Evolutionary conservation across 2,113 vertebrate species (phyloP).

Genomic region (Amphiprion percula): DNA sequence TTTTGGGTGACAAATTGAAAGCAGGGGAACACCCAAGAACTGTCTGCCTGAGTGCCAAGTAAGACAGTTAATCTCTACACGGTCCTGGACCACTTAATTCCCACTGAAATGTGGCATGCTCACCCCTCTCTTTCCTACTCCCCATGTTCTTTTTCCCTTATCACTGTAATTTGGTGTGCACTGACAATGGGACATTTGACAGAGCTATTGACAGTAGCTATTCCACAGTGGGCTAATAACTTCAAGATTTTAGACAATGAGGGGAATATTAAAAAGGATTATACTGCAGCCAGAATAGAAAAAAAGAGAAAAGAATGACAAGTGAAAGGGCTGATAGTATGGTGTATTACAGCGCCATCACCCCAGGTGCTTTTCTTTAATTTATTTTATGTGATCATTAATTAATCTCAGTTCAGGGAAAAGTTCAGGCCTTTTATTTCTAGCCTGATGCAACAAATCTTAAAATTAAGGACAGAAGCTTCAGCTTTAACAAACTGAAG

Average conservation of each 20-base stretch:
- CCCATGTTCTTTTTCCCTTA: constrained; percentile 46
- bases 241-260: constrained; percentile 60
- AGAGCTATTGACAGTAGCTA: constrained; percentile 57
- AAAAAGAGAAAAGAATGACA: constrained; percentile 16
- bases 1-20: constrained; percentile 75
- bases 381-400: constrained; percentile 8
- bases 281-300: constrained; percentile 23
- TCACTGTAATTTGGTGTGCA: constrained; percentile 64
- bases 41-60: constrained; percentile 70
- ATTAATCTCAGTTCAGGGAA: neutral
- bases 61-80: constrained; percentile 73
- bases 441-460: neutral
- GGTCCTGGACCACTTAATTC: constrained; percentile 72
- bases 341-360: constrained; percentile 15
- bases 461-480: neutral
- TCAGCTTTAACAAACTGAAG: neutral
- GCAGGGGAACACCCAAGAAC: constrained; percentile 66
- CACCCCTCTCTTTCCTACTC: constrained; percentile 44
- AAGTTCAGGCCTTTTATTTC: no score
- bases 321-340: constrained; percentile 5
- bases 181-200: constrained; percentile 65
- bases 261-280: constrained; percentile 53
- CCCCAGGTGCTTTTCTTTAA: constrained; percentile 19
- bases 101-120: constrained; percentile 63
- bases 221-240: constrained; percentile 59